phyloP scores from a whole-genome alignment of 2,797 vertebrate genomes.

The Acanthornis magna region DNA sequence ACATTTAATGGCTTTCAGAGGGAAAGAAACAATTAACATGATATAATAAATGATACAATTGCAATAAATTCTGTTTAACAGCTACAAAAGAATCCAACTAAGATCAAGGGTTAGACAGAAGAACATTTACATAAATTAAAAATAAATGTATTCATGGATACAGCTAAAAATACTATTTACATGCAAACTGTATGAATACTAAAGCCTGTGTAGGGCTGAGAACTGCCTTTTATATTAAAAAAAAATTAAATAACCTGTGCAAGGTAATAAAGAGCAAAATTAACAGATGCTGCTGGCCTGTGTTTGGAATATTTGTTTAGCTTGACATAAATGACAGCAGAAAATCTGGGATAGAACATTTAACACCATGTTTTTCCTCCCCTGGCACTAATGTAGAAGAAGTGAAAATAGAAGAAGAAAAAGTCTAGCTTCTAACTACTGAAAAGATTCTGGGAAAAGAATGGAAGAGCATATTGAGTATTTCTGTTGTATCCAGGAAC shows the following conservation, averaged over 20 bases:
- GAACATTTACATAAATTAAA: not conserved
- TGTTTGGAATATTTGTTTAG: not conserved
- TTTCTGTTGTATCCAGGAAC: not conserved
- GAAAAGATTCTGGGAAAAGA: not conserved
- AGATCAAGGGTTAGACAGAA: not conserved
- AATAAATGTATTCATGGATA: not conserved
- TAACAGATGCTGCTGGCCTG: not conserved
- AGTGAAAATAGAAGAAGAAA: not conserved
- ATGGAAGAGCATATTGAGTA: not conserved
- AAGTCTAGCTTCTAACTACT: not conserved
- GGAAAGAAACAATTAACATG: not conserved
- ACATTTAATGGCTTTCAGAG: not conserved
- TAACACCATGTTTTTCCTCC: not conserved
- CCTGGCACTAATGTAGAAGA: not conserved
- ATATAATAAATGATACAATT: not conserved
- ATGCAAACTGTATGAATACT: not conserved
- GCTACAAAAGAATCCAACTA: not conserved
- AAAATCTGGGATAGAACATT: not conserved
- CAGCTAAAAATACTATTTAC: not conserved
- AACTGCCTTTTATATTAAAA: not conserved
- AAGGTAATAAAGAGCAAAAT: not conserved
- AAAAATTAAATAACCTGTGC: not conserved
- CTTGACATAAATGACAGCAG: not conserved
- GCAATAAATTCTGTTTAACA: not conserved
- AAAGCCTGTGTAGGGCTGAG: not conserved